Evolutionary conservation across 2,797 vertebrate genomes (phyloP), one percentile per base, ranked within the genome.

Genomic region (Semotilus atromaculatus): DNA sequence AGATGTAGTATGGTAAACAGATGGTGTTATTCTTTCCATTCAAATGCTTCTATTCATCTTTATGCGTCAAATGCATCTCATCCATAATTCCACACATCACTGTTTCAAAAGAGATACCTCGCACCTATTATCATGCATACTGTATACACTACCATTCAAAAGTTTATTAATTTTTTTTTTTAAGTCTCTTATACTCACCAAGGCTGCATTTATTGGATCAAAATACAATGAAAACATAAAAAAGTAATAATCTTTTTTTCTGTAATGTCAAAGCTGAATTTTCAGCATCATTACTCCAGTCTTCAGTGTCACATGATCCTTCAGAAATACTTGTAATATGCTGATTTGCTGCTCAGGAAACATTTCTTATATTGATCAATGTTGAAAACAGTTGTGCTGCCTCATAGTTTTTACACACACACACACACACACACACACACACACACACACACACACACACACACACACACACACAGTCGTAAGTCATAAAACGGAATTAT

Each of bases 21-120:
- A 82, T 66, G 70, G 40, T 64, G 80, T 60, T 81, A 29, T 43
- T 81, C n/a, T 81, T 71, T 40, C n/a, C 26, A 48, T n/a, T 26
- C 26, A 79, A 79, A 31, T 45, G 26, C 11, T 70, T 13, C 16
- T 13, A 34, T 45, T 73, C 11, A 48, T 16, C 7, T n/a, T 31
- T 38, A 11, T 13, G 7, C n/a, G n/a, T n/a, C n/a, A n/a, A n/a
- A n/a, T n/a, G n/a, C n/a, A n/a, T 68, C 26, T 43, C 18, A 55
- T 29, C 2, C 9, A 70, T 19, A 70, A 70, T 38, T 19, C 5
- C 23, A 55, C 36, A 14, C 21, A 16, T 34, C 21, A 80, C 7
- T 16, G n/a, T 31, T 45, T 76, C 73, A 75, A 31, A 18, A 3
- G 62, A 29, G 29, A 7, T 38, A 7, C 16, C 60, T 18, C 2